phyloP scores from a whole-genome alignment of 2,888 invertebrate species.

The Bursaphelenchus okinawaensis region DNA sequence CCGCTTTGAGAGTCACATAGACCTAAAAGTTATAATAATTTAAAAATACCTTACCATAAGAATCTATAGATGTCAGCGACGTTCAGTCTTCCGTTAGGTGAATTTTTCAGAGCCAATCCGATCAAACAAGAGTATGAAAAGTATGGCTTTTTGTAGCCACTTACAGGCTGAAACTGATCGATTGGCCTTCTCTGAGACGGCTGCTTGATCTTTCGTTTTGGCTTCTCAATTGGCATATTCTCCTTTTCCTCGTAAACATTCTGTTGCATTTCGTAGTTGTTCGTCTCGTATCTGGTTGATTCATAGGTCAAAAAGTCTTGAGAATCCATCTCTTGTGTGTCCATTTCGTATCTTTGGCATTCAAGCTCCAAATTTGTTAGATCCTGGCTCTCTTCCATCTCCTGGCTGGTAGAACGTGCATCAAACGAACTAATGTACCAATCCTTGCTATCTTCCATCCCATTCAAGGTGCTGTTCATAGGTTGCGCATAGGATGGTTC shows the following conservation, averaged over 20 bases:
- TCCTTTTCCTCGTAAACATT: not conserved
- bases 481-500: too few species aligned
- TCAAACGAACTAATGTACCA: not conserved
- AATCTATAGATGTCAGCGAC: slow-evolving; percentile 98
- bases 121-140: slow-evolving; percentile 97
- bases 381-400: too few species aligned
- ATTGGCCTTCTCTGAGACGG: slow-evolving; percentile 5
- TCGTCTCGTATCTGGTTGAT: too few species aligned
- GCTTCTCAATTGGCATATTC: not conserved
- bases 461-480: too few species aligned
- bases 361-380: too few species aligned
- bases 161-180: slow-evolving; percentile 10
- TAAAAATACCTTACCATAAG: slow-evolving; percentile 80
- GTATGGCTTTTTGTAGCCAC: slow-evolving; percentile 71
- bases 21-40: too few species aligned
- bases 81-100: slow-evolving; percentile 83
- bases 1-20: too few species aligned
- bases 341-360: too few species aligned
- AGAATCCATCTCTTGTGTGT: too few species aligned
- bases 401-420: too few species aligned
- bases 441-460: not conserved
- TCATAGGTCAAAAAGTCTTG: too few species aligned
- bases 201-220: not conserved
- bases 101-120: slow-evolving; percentile 94
- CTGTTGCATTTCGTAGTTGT: too few species aligned